phyloP scores from a whole-genome alignment of 1,140 invertebrate genomes.

The Atta colombica region DNA sequence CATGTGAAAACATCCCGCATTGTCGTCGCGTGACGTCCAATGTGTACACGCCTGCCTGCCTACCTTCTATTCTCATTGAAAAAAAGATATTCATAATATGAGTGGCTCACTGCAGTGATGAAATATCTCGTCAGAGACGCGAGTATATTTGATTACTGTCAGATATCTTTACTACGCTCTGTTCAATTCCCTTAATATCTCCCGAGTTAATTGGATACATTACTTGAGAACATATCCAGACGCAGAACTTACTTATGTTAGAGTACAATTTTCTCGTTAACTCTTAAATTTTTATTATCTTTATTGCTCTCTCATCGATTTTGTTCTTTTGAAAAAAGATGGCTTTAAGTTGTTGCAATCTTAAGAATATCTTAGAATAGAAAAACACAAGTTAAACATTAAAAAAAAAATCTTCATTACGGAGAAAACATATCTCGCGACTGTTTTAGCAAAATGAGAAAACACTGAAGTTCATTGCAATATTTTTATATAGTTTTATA shows the following conservation, averaged over 20 bases:
- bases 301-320: background rate
- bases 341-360: background rate
- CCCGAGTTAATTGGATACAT: constrained; percentile 27
- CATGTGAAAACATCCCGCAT: constrained; percentile 24
- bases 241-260: background rate
- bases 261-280: constrained; percentile 11
- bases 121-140: constrained; percentile 37
- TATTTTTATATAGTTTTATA: constrained; percentile 4
- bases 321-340: background rate
- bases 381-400: constrained; percentile 37
- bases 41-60: constrained; percentile 17
- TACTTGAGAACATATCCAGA: constrained; percentile 8
- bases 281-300: constrained; percentile 4
- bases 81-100: constrained; percentile 40
- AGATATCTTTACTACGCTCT: background rate
- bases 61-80: constrained; percentile 26
- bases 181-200: background rate
- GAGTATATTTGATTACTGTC: constrained; percentile 26
- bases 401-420: constrained; percentile 51
- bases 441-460: constrained; percentile 57
- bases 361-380: background rate
- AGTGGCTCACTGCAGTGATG: constrained; percentile 38
- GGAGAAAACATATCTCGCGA: constrained; percentile 18
- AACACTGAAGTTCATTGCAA: background rate
- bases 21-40: constrained; percentile 15